Percentiles rank a stretch among this genome's conserved stretches.
These are phyloP conservation scores for Catocala sponsa DNA, from an alignment of 2,888 invertebrate genomes.

Conservation along the genomic window DNA sequence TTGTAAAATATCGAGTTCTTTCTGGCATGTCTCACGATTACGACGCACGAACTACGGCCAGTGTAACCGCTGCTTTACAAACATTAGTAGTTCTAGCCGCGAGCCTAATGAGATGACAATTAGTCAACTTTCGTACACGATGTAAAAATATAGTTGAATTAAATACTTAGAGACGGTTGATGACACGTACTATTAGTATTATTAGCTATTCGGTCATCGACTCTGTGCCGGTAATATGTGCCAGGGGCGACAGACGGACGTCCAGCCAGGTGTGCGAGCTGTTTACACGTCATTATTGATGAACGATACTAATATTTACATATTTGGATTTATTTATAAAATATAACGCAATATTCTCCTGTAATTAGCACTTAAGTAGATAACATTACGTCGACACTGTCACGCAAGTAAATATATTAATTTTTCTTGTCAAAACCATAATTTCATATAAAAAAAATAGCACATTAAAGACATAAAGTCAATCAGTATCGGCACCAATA, in stretches of 20 bases:
- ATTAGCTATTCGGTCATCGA: slow-evolving; percentile 47
- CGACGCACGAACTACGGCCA: too few relatives aligned
- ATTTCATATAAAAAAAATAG: too few relatives aligned
- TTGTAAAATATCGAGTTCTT: too few relatives aligned
- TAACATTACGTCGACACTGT: too few relatives aligned
- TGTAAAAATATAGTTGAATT: slow-evolving; percentile 30
- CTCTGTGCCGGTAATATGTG: slow-evolving; percentile 35
- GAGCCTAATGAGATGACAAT: slow-evolving; percentile 22
- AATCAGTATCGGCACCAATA: too few relatives aligned
- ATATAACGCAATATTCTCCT: background rate
- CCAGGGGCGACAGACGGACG: slow-evolving; percentile 38
- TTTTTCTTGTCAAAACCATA: too few relatives aligned
- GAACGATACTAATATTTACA: slow-evolving; percentile 35
- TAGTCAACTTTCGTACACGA: slow-evolving; percentile 10
- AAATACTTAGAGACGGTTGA: slow-evolving; percentile 29
- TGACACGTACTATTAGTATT: slow-evolving; percentile 41
- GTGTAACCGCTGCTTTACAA: background rate
- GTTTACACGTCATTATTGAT: slow-evolving; percentile 29
- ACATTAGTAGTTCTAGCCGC: slow-evolving; percentile 1
- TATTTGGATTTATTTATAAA: slow-evolving; percentile 12
- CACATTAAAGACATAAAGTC: too few relatives aligned
- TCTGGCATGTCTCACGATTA: too few relatives aligned
- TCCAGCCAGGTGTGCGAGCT: slow-evolving; percentile 36
- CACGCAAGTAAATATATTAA: too few relatives aligned
- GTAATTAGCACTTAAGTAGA: too few relatives aligned